A percentile compares a stretch with the other conserved stretches of the same genome.
Conservation (phyloP, 2,888 invertebrate species). For the Dryococelus australis region DNA sequence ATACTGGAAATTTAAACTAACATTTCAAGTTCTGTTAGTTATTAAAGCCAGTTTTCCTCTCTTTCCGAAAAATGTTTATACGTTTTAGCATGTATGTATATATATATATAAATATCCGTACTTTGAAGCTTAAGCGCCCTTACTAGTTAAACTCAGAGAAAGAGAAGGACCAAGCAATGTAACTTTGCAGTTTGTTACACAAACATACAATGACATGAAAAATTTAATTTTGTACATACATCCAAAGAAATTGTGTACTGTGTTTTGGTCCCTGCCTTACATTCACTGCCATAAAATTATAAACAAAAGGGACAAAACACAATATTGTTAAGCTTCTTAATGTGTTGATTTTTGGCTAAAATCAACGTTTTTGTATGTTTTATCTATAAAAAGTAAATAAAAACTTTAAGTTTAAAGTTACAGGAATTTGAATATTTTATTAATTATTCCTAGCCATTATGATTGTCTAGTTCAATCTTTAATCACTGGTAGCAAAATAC, state of each 20-base stretch:
- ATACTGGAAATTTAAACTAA: neutral
- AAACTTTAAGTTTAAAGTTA: neutral
- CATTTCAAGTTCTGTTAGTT: neutral
- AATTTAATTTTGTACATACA: neutral
- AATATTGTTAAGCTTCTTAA: neutral
- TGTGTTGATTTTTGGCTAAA: neutral
- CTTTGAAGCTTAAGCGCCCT: neutral
- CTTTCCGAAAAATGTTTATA: neutral
- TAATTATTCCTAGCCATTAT: too few species aligned
- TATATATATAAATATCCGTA: too few species aligned
- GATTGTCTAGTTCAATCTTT: too few species aligned
- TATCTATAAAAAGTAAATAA: neutral
- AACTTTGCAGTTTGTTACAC: too few species aligned
- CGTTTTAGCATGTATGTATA: neutral
- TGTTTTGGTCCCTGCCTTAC: neutral
- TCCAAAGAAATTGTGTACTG: neutral
- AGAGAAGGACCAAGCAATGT: neutral
- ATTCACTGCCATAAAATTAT: neutral
- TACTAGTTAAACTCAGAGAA: neutral
- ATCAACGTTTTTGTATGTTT: neutral
- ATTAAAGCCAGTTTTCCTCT: neutral
- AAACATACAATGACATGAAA: too few species aligned
- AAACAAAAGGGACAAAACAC: neutral
- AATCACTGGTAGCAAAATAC: too few species aligned
- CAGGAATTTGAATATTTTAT: too few species aligned